Base-by-base conservation (phyloP, 2,113 vertebrate genomes). In the Tragelaphus buxtoni region DNA sequence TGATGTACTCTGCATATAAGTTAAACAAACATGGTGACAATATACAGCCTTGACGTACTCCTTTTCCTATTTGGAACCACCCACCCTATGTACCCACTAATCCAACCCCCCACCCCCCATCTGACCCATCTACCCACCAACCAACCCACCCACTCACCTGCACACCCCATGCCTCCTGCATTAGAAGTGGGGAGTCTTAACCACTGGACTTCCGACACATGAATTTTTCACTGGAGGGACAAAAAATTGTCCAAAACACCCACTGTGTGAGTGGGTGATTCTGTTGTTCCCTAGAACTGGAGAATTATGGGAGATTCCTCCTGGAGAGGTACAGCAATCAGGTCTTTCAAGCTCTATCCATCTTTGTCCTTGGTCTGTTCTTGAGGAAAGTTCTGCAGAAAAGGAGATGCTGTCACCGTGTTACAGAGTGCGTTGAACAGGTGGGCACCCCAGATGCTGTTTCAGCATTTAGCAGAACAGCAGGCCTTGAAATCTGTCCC, bases 261-360 rank as follows among this genome's bases (percentile, higher is more conserved):
- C 18, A 4, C 32, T 13, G 35, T 32, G 2, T 32, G 39, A 0
- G 65, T 1, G 7, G 91, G 49, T 6, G 65, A 55, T 10, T 61
- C 58, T 2, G 45, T 22, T 3, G 7, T 17, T 7, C 6, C 22
- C 51, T 9, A 8, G 39, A 2, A 4, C 56, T 58, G 74, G 30
- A 26, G 65, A 6, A 5, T 39, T 32, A 1, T 18, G 17, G 82
- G 42, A 42, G 32, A 49, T 35, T 28, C 82, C 42, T 2, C 8
- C 0, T 0, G 2, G 63, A 45, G 77, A 47, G 13, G 65, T 3
- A 0, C 18, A 3, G 16, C 4, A 1, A 6, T 13, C 14, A 22
- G 13, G 2, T 2, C n/a, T 26, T 39, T 77, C 42, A 42, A 32
- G 82, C 16, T 17, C 28, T 61, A 60, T 30, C 69, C 2, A 5